Evolutionary conservation across 2,888 invertebrate genomes (phyloP).

Genomic region (Megamerina dolium): DNA sequence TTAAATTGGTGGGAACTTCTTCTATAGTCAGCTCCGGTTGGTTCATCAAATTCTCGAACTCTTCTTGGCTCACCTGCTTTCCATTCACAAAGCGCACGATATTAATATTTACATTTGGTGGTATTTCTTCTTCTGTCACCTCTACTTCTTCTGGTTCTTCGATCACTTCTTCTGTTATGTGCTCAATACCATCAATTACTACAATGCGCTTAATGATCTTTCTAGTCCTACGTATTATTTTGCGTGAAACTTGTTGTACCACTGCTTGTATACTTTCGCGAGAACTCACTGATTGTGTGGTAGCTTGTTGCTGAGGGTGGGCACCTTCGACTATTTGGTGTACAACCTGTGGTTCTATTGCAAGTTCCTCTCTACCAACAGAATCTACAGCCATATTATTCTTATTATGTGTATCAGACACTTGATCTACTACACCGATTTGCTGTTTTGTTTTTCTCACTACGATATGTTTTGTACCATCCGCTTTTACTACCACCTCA

Average conservation of each 20-base stretch:
- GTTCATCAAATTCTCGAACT: constrained; percentile 39
- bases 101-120: constrained; percentile 50
- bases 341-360: constrained; percentile 32
- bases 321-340: constrained; percentile 36
- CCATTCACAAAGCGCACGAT: constrained; percentile 56
- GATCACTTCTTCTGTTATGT: constrained; percentile 73
- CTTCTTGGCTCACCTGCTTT: constrained; percentile 45
- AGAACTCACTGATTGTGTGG: constrained; percentile 44
- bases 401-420: constrained; percentile 55
- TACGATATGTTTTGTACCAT: constrained; percentile 74
- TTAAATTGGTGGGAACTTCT: constrained; percentile 36
- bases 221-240: constrained; percentile 67
- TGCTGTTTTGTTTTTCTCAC: constrained; percentile 70
- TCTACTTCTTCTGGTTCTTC: constrained; percentile 69
- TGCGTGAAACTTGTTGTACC: constrained; percentile 74
- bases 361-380: constrained; percentile 53
- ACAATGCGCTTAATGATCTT: constrained; percentile 71
- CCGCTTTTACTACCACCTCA: constrained; percentile 70
- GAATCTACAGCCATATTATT: constrained; percentile 59
- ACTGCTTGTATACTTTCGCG: constrained; percentile 60
- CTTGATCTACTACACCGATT: constrained; percentile 59
- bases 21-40: constrained; percentile 42
- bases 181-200: constrained; percentile 77
- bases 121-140: constrained; percentile 39
- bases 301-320: constrained; percentile 40